These are phyloP conservation scores for Mystacornis crossleyi DNA, from an alignment of 2,113 vertebrate genomes.

Conservation along the genomic window DNA sequence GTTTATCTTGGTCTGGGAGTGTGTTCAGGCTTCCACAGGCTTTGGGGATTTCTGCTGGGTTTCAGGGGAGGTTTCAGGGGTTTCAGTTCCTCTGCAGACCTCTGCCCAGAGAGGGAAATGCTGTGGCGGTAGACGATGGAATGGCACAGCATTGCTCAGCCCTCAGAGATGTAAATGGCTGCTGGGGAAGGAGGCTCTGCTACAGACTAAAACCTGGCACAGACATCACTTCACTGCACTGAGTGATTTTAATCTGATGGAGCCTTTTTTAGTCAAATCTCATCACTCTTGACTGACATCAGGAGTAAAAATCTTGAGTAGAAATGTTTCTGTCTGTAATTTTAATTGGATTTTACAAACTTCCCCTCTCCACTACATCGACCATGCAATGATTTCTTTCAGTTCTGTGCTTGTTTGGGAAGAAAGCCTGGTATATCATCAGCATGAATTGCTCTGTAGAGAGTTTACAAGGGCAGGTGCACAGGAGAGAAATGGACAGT, in stretches of 20 bases:
- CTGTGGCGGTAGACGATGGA: neutral
- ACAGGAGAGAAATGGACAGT: neutral
- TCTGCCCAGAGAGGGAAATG: neutral
- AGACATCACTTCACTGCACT: neutral
- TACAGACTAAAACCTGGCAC: neutral
- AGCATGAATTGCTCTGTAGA: neutral
- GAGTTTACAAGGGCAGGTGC: neutral
- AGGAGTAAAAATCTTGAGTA: neutral
- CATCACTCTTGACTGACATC: fast-evolving
- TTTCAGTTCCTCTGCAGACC: neutral
- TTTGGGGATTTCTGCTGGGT: neutral
- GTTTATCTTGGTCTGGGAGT: neutral
- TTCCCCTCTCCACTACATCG: neutral
- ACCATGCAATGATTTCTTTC: neutral
- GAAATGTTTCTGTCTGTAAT: neutral
- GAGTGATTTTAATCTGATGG: neutral
- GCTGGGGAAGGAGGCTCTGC: neutral
- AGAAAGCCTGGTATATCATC: neutral
- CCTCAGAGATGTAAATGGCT: neutral
- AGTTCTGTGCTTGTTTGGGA: neutral
- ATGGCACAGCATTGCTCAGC: neutral
- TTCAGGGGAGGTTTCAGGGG: neutral
- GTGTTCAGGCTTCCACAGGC: neutral
- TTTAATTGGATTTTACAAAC: neutral
- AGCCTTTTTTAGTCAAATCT: neutral